phyloP scores from a whole-genome alignment of 2,888 invertebrate genomes.

The Morpho helenor region DNA sequence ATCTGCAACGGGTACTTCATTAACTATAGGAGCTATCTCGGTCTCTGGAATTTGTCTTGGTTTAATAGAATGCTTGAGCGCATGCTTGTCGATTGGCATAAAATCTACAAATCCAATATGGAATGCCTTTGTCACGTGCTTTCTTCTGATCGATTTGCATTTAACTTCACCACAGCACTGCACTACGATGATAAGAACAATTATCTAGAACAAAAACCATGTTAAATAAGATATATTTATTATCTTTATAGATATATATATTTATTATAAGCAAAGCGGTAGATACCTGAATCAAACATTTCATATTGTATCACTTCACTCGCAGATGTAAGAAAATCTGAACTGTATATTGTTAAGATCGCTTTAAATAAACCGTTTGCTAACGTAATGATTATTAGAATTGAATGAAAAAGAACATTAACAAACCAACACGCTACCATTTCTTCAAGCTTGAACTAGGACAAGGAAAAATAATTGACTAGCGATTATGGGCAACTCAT shows the following conservation, averaged over 20 bases:
- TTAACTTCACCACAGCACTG: constrained; percentile 26
- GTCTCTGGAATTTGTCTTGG: constrained; percentile 32
- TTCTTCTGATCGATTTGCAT: constrained; percentile 18
- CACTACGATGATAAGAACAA: constrained; percentile 31
- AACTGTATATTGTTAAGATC: not conserved
- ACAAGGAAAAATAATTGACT: constrained; percentile 25
- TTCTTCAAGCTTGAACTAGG: constrained; percentile 23
- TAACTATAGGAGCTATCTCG: constrained; percentile 11
- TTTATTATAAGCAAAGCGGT: not conserved
- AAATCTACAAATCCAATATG: constrained; percentile 48
- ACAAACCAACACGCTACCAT: constrained; percentile 24
- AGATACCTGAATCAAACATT: constrained; percentile 20
- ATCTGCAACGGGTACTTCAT: constrained; percentile 14
- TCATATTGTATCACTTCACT: constrained; percentile 18
- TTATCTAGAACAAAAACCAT: constrained; percentile 16
- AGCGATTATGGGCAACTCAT: constrained; percentile 11
- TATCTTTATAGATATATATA: not conserved
- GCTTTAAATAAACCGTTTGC: constrained; percentile 23
- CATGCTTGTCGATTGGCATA: constrained; percentile 47
- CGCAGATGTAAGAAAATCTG: constrained; percentile 13
- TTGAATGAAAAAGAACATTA: constrained; percentile 19
- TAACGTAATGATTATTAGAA: constrained; percentile 14
- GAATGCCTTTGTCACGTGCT: constrained; percentile 41
- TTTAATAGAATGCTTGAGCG: constrained; percentile 36
- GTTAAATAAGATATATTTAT: not conserved